These are phyloP conservation scores for Amiota minor DNA, from an alignment of 2,888 invertebrate genomes.

Conservation along the genomic window DNA sequence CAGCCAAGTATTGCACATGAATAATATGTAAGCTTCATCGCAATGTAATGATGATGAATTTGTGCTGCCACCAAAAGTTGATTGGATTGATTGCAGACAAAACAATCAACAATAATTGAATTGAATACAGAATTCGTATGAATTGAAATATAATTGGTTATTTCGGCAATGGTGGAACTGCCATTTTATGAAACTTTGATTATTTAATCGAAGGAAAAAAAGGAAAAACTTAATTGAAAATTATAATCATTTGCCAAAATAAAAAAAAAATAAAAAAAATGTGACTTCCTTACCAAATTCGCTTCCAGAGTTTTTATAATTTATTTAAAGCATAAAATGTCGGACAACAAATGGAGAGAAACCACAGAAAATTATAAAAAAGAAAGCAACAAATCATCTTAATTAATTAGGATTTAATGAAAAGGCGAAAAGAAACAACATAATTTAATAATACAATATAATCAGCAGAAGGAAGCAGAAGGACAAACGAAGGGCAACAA, in stretches of 20 bases:
- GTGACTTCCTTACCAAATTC: too few relatives aligned
- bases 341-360: background rate
- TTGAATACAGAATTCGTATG: background rate
- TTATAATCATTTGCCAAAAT: background rate
- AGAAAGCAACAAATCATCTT: background rate
- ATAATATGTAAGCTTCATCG: background rate
- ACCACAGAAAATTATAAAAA: background rate
- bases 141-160: background rate
- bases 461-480: slow-evolving; percentile 3
- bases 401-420: slow-evolving; percentile 32
- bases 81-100: slow-evolving; percentile 28
- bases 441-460: slow-evolving; percentile 24
- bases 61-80: slow-evolving; percentile 15
- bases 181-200: too few relatives aligned
- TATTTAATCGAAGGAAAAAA: background rate
- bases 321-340: too few relatives aligned
- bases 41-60: background rate
- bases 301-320: too few relatives aligned
- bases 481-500: slow-evolving; percentile 5
- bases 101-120: background rate
- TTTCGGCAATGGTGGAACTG: too few relatives aligned
- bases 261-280: background rate
- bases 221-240: background rate
- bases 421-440: slow-evolving; percentile 11
- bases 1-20: background rate